Evolutionary conservation across 2,113 vertebrate genomes (phyloP), one percentile per base, ranked within the genome.

Genomic region (Girardinichthys multiradiatus): DNA sequence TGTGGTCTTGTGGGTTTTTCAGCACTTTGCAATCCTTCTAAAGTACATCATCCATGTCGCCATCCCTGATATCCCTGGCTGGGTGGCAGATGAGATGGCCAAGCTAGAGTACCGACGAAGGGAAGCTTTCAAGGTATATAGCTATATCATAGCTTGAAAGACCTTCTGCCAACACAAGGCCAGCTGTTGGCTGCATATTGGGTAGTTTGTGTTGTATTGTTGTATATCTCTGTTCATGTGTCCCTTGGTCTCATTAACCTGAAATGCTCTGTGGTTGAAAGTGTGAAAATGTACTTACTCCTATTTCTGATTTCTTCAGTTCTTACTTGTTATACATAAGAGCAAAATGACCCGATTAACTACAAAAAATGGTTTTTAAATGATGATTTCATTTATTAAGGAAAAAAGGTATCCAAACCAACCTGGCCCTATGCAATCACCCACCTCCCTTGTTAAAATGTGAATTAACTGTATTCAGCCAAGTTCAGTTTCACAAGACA

Each of bases 71-170:
- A 95, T 98, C 72, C 97, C 97, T 0, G 94, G 95, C 85, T 98
- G 97, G 97, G 97, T 98, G 74, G 97, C 96, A 0, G 97, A 98
- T 77, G 96, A 97, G 91, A 97, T 98, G 95, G 97, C 97, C 86
- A 98, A 97, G 83, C 93, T 98, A 33, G 97, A 98, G 73, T 97
- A 96, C 80, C 96, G 96, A 85, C 95, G 97, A 65, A 95, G 97
- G 5, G 97, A 98, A 86, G 97, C 97, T 83, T 97, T 98, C 92
- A 98, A 98, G 97, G 97, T 98, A 92, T 85, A 92, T 83, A 26
- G 76, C 83, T 67, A 63, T 51, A 1, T 76, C 64, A 87, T 89
- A 91, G 77, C 90, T 90, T 88, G 82, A 91, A 91, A 89, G 84
- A 87, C 86, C 80, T 87, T 92, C 84, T 68, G 70, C 71, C 70